phyloP scores from a whole-genome alignment of 2,113 vertebrate genomes.

The Epinephelus moara region DNA sequence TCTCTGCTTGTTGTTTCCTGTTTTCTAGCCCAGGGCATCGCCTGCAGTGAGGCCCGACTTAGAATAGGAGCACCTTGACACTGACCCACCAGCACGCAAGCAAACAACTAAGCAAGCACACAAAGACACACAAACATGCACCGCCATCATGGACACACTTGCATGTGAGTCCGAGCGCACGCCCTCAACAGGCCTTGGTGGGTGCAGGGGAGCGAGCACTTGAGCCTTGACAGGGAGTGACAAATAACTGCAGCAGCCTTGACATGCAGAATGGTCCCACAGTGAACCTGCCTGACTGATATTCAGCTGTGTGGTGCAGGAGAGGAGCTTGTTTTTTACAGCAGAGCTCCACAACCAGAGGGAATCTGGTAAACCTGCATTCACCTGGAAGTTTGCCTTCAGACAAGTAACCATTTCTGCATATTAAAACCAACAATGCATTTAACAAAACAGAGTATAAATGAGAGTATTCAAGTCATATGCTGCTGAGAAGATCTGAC shows the following conservation, averaged over 20 bases:
- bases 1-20: conserved; percentile 45
- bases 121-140: conserved; percentile 11
- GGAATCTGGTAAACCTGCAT: neutral
- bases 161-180: conserved; percentile 1
- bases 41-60: conserved; percentile 55
- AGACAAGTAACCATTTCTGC: conserved; percentile 2
- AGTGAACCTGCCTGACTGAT: conserved; percentile 52
- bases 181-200: conserved; percentile 37
- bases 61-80: conserved; percentile 51
- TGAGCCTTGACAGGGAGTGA: conserved; percentile 72
- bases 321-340: conserved; percentile 3
- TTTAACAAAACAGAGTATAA: neutral
- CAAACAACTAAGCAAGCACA: conserved; percentile 23
- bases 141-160: conserved; percentile 14
- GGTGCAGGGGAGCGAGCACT: conserved; percentile 58
- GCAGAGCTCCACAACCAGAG: neutral
- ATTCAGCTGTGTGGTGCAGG: conserved; percentile 41
- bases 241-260: conserved; percentile 76
- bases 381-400: conserved; percentile 14
- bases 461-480: neutral
- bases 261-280: conserved; percentile 60
- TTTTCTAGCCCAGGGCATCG: conserved; percentile 50
- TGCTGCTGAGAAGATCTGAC: neutral
- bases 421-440: neutral
- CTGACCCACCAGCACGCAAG: conserved; percentile 30